These are phyloP conservation scores for Scrobipalpa atriplicella DNA, from an alignment of 2,888 invertebrate species.

Conservation along the genomic window DNA sequence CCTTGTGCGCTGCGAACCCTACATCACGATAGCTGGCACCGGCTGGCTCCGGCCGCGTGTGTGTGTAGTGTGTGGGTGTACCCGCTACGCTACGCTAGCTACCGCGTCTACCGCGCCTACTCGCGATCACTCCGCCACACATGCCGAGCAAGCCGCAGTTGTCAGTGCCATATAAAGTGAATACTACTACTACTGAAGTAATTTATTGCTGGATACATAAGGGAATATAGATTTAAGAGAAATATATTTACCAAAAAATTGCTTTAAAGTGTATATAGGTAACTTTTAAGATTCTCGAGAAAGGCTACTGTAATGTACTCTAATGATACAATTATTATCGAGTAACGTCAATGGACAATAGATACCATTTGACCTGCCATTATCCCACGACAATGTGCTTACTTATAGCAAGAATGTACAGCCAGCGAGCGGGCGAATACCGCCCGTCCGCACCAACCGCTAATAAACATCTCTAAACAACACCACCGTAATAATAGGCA, in stretches of 20 bases:
- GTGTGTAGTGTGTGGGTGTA: too few relatives aligned
- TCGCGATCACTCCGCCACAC: neutral
- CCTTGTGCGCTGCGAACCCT: slow-evolving; percentile 83
- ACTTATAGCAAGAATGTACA: slow-evolving; percentile 79
- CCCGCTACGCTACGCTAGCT: neutral
- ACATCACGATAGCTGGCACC: slow-evolving; percentile 65
- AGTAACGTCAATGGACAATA: slow-evolving; percentile 82
- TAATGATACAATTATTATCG: slow-evolving; percentile 83
- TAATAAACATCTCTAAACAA: slow-evolving; percentile 76
- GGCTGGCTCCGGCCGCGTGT: slow-evolving; percentile 30
- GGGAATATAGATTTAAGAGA: slow-evolving; percentile 82
- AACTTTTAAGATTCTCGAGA: slow-evolving; percentile 81
- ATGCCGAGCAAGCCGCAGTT: slow-evolving; percentile 45
- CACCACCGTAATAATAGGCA: slow-evolving; percentile 69
- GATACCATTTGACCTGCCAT: slow-evolving; percentile 80
- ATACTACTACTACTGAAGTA: slow-evolving; percentile 78
- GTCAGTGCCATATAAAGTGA: slow-evolving; percentile 67
- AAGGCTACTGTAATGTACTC: slow-evolving; percentile 83
- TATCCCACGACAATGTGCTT: slow-evolving; percentile 75
- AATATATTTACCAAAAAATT: slow-evolving; percentile 81
- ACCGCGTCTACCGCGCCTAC: slow-evolving; percentile 21
- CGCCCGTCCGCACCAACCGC: slow-evolving; percentile 62
- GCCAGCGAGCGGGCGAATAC: slow-evolving; percentile 67
- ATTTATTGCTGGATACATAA: slow-evolving; percentile 83
- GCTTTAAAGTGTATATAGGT: slow-evolving; percentile 80